Base-by-base conservation (phyloP, 2,888 invertebrate genomes). In the Chloromyia formosa region DNA sequence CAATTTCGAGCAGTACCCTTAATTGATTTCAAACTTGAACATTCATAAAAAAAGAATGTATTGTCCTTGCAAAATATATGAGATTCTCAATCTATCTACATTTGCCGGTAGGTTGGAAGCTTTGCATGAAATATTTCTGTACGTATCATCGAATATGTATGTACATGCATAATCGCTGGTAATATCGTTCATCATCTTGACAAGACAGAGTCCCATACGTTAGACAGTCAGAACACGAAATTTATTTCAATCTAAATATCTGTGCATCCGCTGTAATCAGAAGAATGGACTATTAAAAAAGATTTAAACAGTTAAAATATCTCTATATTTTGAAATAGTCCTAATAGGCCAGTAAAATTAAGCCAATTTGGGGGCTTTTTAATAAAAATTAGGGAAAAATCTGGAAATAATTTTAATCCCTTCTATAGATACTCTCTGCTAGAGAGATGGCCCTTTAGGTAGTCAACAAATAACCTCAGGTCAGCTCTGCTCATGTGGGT, bases 171-270 rank as follows among this genome's bases (percentile, higher is more conserved):
- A 56, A 56, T 56, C 10, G 14, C 4, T 20, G 10, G 1, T 56
- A 20, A 2, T 56, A 56, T 56, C 56, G 20, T 56, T 56, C 16
- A 56, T 56, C 56, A 2, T 56, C 20, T 18, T 56, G 20, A 4
- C 56, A 56, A 20, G 56, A 16, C 18, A 56, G 56, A n/a, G 5
- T 56, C 16, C 10, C 12, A 49, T 18, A 56, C 56, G 20, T 56
- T n/a, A 18, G 20, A 20, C 56, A 56, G 16, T 56, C 56, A 18
- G 56, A 56, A 64, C 27, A n/a, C 16, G 42, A 64, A 64, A 64
- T 64, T 64, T 64, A 64, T 64, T 64, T 40, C 42, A 18, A 35
- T 64, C 40, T 40, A 10, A 40, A 64, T 64, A 64, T 64, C 42
- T 35, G 27, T n/a, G n/a, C n/a, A n/a, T n/a, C n/a, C n/a, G n/a